A percentile compares a stretch with the other conserved stretches of the same genome.
phyloP scores from a whole-genome alignment of 2,888 invertebrate genomes.

The Cancer borealis region DNA sequence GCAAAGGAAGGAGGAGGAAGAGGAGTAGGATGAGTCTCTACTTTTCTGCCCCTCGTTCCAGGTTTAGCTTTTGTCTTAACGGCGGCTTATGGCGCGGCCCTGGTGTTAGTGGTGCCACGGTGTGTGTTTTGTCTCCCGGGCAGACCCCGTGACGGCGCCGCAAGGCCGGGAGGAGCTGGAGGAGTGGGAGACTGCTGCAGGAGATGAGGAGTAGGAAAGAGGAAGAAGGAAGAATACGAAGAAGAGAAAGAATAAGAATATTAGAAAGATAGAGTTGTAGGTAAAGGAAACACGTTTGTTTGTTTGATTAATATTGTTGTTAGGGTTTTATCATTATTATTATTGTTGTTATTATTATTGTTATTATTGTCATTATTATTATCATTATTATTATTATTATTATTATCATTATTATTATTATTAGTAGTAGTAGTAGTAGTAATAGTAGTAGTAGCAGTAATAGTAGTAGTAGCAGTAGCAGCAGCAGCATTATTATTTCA shows the following conservation, averaged over 20 bases:
- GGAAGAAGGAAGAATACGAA: neutral
- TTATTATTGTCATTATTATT: neutral
- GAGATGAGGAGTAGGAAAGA: neutral
- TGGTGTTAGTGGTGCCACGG: conserved; percentile 12
- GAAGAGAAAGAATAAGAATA: neutral
- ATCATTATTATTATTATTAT: neutral
- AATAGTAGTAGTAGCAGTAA: neutral
- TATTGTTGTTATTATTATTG: neutral
- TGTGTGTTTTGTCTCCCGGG: neutral
- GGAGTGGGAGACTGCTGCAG: neutral
- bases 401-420: neutral
- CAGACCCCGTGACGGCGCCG: conserved; percentile 1
- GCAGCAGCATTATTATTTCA: too few relatives aligned
- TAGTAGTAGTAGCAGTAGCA: neutral
- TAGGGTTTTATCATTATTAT: neutral
- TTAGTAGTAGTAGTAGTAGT: neutral
- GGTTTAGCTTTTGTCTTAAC: neutral
- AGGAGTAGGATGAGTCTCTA: conserved; percentile 11
- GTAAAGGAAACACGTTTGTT: neutral
- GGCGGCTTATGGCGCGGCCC: conserved; percentile 23
- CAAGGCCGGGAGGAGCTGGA: neutral
- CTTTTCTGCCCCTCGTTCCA: neutral
- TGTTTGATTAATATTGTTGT: neutral
- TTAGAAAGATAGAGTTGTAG: neutral
- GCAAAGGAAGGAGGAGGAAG: neutral